Base-by-base conservation (phyloP, 2,888 invertebrate species). In the Diploptera punctata region DNA sequence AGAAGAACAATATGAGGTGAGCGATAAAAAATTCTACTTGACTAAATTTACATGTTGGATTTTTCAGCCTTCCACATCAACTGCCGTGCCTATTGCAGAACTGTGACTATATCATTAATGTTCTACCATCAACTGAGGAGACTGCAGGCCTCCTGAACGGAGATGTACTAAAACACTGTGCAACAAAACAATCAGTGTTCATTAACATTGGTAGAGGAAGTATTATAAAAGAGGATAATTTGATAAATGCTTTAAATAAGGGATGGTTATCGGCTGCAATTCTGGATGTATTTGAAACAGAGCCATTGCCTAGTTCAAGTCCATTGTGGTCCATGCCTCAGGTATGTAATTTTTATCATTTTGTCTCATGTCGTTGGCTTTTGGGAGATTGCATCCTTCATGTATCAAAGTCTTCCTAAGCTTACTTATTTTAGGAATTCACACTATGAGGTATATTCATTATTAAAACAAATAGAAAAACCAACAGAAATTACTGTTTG, bases 151-250 rank as follows among this genome's bases (percentile, higher is more conserved):
- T 89, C 21, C 79, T 89, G 62, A 84, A 85, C 76, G 84, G 83
- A 18, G 80, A 83, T 57, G 76, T 84, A 18, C 80, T 89, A 43
- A 76, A 84, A 77, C 79, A 80, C 74, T 88, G 88, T 77, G 79
- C 81, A 80, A 79, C 79, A 43, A 83, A 81, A 77, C 77, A 80
- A 65, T 78, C 85, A 18, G 81, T 88, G 44, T 86, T 89, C 75
- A 86, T 89, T n/a, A 89, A 89, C 78, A 82, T 88, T 71, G 89
- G 88, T 1, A 80, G 88, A 78, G 87, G 88, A 43, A 83, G 83
- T 74, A 80, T 88, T n/a, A 85, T 88, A 18, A 81, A 80, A 73
- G 87, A 88, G 78, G 75, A 77, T 1, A 84, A 84, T 74, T 79
- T 89, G 38, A 75, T 88, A 4, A 80, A 82, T 61, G 87, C 88